Conservation (phyloP, 2,113 vertebrate species). For the Micronycteris hirsuta region DNA sequence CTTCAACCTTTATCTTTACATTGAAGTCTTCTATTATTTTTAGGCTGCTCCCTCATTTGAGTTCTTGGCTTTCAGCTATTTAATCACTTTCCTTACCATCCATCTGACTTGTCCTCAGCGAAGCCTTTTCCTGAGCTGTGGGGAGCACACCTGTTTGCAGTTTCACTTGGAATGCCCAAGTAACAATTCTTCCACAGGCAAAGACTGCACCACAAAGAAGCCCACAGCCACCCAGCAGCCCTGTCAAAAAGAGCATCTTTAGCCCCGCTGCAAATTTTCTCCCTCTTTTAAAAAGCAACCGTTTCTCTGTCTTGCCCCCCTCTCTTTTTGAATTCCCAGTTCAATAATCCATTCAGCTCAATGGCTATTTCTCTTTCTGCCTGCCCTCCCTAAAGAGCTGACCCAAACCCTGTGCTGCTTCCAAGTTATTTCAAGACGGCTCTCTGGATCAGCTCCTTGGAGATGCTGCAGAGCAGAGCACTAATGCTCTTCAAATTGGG, state of each 20-base stretch:
- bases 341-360: constrained; percentile 1
- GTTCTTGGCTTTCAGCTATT: background rate
- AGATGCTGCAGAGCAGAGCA: background rate
- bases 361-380: background rate
- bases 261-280: background rate
- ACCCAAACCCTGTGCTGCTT: constrained; percentile 34
- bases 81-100: background rate
- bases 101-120: background rate
- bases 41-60: background rate
- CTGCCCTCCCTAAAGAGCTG: background rate
- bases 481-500: background rate
- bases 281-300: background rate
- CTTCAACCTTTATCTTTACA: background rate
- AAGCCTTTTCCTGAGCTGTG: background rate
- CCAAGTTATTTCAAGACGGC: background rate
- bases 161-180: background rate
- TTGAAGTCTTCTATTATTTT: background rate
- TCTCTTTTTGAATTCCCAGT: background rate
- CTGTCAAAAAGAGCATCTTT: background rate
- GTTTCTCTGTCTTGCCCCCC: background rate
- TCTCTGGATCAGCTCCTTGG: constrained; percentile 34
- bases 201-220: background rate
- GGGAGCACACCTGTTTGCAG: background rate
- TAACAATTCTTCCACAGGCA: background rate
- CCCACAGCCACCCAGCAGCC: background rate